Evolutionary conservation across 2,797 vertebrate genomes (phyloP).

Genomic region (Petrocephalus sullivani): DNA sequence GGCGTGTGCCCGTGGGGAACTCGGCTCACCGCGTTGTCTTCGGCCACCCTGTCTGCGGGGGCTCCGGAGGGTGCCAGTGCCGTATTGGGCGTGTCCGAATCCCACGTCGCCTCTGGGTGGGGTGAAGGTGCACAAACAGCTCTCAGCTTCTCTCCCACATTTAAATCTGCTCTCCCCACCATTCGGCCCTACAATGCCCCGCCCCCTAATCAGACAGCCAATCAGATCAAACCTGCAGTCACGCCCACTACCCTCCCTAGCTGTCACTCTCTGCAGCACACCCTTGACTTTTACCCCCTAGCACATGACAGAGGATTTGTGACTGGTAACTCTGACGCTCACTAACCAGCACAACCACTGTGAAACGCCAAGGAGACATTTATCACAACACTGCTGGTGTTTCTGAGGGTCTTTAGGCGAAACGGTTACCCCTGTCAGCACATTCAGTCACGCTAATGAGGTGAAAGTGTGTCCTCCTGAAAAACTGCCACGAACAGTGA

Average conservation of each 20-base stretch:
- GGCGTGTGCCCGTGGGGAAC: neutral
- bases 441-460: neutral
- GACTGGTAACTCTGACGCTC: neutral
- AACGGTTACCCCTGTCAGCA: neutral
- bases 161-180: neutral
- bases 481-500: neutral
- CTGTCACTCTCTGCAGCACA: neutral
- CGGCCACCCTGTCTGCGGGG: slow-evolving; percentile 29
- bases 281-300: neutral
- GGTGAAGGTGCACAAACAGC: neutral
- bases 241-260: neutral
- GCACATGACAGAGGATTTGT: neutral
- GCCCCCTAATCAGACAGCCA: neutral
- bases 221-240: neutral
- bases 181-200: neutral
- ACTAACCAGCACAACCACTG: neutral
- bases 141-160: neutral
- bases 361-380: neutral
- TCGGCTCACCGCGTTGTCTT: slow-evolving; percentile 49
- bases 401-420: neutral
- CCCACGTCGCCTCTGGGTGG: neutral
- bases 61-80: slow-evolving; percentile 36
- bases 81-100: slow-evolving; percentile 42
- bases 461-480: neutral
- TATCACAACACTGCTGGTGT: neutral